These are phyloP conservation scores for Morinoia aosen DNA, from an alignment of 2,888 invertebrate species.

Conservation along the genomic window DNA sequence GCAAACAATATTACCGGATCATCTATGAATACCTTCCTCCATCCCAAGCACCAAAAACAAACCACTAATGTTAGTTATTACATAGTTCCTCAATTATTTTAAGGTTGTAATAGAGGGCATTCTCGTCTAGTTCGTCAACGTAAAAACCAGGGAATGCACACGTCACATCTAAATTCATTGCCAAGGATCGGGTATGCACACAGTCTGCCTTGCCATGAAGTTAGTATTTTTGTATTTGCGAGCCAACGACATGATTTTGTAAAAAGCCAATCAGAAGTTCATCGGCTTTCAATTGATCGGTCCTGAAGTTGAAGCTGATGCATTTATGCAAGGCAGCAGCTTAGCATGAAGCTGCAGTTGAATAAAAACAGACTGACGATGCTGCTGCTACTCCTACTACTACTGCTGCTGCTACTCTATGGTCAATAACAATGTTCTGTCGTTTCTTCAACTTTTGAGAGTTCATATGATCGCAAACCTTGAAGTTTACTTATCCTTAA, in stretches of 20 bases:
- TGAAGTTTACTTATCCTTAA: background rate
- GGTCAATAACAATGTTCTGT: background rate
- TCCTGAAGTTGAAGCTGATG: background rate
- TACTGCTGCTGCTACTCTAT: background rate
- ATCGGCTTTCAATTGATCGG: background rate
- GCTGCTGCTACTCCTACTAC: background rate
- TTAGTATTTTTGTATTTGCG: background rate
- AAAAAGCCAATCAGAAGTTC: background rate
- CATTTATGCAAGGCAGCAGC: background rate
- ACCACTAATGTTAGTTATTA: background rate
- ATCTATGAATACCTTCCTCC: background rate
- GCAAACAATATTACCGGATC: background rate
- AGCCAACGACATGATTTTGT: background rate
- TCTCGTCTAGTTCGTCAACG: background rate
- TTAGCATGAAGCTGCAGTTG: background rate
- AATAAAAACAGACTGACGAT: background rate
- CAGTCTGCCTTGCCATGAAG: background rate
- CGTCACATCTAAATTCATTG: background rate
- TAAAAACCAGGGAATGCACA: background rate
- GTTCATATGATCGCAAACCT: background rate
- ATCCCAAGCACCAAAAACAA: background rate
- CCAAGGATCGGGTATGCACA: background rate
- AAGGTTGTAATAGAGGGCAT: slow-evolving; percentile 3
- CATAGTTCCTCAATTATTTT: background rate
- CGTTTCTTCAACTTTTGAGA: background rate